Base-by-base conservation (phyloP, 2,888 invertebrate genomes). In the Scelioninae gen. 2 region DNA sequence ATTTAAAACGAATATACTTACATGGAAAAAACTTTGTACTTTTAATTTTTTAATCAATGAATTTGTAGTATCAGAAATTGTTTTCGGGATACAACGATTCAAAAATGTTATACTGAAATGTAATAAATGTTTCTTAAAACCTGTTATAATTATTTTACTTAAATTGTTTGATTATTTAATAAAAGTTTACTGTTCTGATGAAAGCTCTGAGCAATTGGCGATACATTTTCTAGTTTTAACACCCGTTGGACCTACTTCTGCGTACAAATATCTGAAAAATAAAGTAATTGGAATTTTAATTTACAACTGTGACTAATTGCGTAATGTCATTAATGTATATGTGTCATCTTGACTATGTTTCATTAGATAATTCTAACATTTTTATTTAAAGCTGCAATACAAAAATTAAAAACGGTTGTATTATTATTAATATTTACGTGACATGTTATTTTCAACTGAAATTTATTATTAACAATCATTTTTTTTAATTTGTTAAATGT, bases 81-180 rank as follows among this genome's bases (percentile, higher is more conserved):
- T 84, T 35, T 87, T 86, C 7, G 88, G 87, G 43, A 90, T 81
- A 78, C 90, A 90, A 57, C 90, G 87, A 75, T 90, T 89, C 16
- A 90, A 81, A 76, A 90, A 87, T 75, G 81, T 76, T 43, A 85
- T 80, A 71, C 90, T 90, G 80, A 0, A 39, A 25, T 37, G 9
- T 11, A 22, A 22, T 31, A 19, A 35, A 28, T 31, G 9, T 31
- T 31, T 2, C 25, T 9, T 31, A n/a, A n/a, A n/a, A n/a, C n/a
- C n/a, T 31, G 9, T 31, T 31, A 31, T 31, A 31, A 31, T 2
- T 4, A 31, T 31, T 31, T 31, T 9, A 31, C 9, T 31, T 31
- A 9, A 2, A 2, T 39, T 39, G 7, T 41, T 15, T 16, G 7
- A 5, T 16, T 41, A 16, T 16, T 41, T 41, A 1, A 45, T 10